Evolutionary conservation across 2,888 invertebrate species (phyloP), one percentile per base, ranked within the genome.

Genomic region (Neoaliturus tenellus): DNA sequence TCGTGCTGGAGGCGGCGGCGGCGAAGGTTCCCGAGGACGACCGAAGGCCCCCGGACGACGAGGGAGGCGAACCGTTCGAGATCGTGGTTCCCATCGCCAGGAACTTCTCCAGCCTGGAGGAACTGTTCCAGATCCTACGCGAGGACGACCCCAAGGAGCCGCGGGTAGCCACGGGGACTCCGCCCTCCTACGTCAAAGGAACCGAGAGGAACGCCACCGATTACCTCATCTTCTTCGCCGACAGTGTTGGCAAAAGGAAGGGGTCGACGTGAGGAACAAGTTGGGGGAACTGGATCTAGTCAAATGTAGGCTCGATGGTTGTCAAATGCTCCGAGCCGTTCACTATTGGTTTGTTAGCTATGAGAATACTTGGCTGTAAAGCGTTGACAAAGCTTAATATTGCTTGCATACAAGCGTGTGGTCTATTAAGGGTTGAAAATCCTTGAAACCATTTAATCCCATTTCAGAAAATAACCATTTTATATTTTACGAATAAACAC

Each of bases 31-130:
- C 20, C 6, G 14, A 5, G 6, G 25, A 58, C 6, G 6, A 25
- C 58, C 3, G 25, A 5, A 5, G 5, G 1, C 2, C 3, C 25
- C 58, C 25, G 25, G 58, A 20, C 23, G 58, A 58, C 58, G 2
- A 25, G 8, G 58, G 14, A 3, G 25, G 25, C 8, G 78, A 78
- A 31, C 78, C 78, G 8, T 78, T 78, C 51, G 44, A 28, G 10
- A 25, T 78, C 31, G 51, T 78, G 14, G 78, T 78, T 25, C 78
- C 78, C 1, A 23, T 78, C n/a, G 78, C 78, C 33, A 78, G 78
- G 51, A 78, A 78, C 51, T 78, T 78, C 78, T 78, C 78, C 51
- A 78, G 78, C 25, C 78, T 78, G 4, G 44, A 48, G 6, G 78
- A 78, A n/a, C 51, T 78, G 4, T 78, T 78, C 51, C 20, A 51